A percentile compares a stretch with the other conserved stretches of the same genome.
Evolutionary conservation across 1,140 invertebrate species (phyloP).

Genomic region (Lanistes nyassanus): DNA sequence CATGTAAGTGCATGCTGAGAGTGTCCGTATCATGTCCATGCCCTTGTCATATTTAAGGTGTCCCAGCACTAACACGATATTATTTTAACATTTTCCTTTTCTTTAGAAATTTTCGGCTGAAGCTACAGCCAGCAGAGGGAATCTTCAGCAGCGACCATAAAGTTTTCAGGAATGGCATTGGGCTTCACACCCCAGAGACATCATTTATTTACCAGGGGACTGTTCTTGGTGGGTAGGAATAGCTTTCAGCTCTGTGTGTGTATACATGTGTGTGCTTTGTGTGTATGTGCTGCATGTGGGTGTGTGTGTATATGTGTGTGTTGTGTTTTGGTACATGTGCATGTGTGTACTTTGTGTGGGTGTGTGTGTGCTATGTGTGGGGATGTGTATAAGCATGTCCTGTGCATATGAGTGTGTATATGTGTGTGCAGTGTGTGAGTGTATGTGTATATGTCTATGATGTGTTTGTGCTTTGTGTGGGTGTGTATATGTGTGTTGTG

Average conservation of each 20-base stretch:
- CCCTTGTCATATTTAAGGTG: no score
- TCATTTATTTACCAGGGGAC: slow-evolving; percentile 21
- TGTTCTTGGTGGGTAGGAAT: slow-evolving; percentile 9
- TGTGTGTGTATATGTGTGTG: slow-evolving; percentile 6
- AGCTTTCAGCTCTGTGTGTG: neutral
- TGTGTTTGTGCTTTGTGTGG: no score
- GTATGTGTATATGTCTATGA: no score
- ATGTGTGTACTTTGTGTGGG: no score
- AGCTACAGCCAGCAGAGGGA: neutral
- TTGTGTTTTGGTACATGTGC: slow-evolving; percentile 1
- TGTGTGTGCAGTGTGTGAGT: no score
- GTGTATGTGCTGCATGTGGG: neutral
- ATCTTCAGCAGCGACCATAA: slow-evolving; percentile 11
- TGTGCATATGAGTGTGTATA: no score
- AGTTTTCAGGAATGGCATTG: neutral
- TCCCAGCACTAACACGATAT: no score
- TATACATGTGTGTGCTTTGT: neutral
- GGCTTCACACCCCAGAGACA: slow-evolving; percentile 9
- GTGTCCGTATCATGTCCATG: no score
- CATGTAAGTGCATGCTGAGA: neutral
- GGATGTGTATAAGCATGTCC: no score
- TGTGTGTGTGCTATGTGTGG: no score
- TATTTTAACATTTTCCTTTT: neutral
- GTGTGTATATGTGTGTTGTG: no score
- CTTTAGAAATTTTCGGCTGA: slow-evolving; percentile 19